Conservation (phyloP, 2,888 invertebrate species). For the Dryobotodes eremita region DNA sequence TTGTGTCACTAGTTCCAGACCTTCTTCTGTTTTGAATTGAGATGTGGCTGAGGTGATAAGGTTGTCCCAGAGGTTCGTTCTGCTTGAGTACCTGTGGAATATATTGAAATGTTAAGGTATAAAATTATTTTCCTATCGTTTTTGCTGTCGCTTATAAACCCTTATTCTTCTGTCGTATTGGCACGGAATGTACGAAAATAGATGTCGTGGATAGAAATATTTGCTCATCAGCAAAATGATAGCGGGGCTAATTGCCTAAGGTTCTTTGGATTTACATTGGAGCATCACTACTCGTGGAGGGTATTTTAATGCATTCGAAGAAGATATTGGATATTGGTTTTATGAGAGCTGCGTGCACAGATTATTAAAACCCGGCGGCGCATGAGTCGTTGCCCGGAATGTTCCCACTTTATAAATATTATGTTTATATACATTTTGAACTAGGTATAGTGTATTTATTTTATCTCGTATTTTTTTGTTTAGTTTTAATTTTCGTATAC, state of each 20-base stretch:
- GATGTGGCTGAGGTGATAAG: slow-evolving; percentile 94
- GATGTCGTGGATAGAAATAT: not conserved
- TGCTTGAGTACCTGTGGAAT: slow-evolving; percentile 91
- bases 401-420: too few species aligned
- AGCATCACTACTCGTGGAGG: not conserved
- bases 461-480: too few species aligned
- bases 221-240: not conserved
- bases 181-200: not conserved
- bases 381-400: too few species aligned
- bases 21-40: slow-evolving; percentile 94
- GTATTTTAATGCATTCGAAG: too few species aligned
- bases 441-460: too few species aligned
- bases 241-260: not conserved
- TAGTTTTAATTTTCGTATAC: too few species aligned
- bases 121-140: not conserved
- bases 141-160: not conserved
- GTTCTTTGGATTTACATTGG: not conserved
- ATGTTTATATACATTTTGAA: too few species aligned
- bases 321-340: not conserved
- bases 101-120: not conserved
- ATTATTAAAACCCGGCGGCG: too few species aligned
- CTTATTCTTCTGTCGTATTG: not conserved
- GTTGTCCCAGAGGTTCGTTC: slow-evolving; percentile 94
- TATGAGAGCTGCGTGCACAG: too few species aligned
- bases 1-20: slow-evolving; percentile 92